Conservation (phyloP, 2,888 invertebrate genomes). For the Philhelius pedissequus region DNA sequence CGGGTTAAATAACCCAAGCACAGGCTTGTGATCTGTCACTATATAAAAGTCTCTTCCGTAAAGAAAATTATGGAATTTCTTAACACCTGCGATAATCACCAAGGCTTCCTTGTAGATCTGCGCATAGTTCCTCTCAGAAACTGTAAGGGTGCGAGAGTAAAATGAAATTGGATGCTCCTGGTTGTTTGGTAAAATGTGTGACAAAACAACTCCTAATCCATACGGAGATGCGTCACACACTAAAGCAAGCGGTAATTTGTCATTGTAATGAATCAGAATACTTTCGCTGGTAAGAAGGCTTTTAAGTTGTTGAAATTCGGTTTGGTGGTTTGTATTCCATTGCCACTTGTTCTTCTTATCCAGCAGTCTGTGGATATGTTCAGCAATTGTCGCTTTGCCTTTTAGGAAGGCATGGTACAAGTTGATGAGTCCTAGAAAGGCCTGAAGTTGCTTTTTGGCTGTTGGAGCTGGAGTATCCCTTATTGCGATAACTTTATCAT, state of each 20-base stretch:
- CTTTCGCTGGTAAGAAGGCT: neutral
- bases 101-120: neutral
- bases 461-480: neutral
- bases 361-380: neutral
- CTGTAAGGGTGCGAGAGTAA: neutral
- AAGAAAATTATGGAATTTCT: neutral
- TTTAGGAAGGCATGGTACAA: neutral
- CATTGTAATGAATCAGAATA: neutral
- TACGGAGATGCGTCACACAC: neutral
- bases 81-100: neutral
- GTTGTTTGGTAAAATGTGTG: neutral
- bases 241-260: neutral
- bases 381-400: neutral
- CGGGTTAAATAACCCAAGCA: slow-evolving; percentile 1
- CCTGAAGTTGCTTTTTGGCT: neutral
- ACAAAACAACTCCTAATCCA: neutral
- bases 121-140: neutral
- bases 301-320: neutral
- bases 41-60: neutral
- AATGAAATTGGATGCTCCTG: neutral
- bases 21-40: neutral
- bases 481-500: neutral
- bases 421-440: no score
- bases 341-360: neutral
- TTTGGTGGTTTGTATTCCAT: neutral